Base-by-base conservation (phyloP, 2,888 invertebrate genomes). In the Hirtodrosophila cameraria region DNA sequence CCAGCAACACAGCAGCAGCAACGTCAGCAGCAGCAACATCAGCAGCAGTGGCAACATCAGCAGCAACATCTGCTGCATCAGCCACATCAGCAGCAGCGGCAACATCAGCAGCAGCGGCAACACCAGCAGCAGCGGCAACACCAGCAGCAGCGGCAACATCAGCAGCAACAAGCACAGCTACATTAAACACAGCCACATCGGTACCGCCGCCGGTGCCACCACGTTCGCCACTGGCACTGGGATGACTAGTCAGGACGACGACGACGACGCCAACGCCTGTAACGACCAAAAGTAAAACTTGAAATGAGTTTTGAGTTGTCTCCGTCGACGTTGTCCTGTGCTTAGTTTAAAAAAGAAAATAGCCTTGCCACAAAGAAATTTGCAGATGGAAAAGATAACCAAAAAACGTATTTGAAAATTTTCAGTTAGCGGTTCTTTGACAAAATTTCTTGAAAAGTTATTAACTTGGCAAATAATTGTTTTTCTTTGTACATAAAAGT, bases 171-270 rank as follows among this genome's bases (percentile, higher is more conserved):
- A 48, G 57, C 55, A 35, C 48, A 46, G 36, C 36, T 12, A 48
- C 35, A 12, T 65, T 54, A 54, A 48, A 57, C 38, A 65, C 61
- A 64, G 64, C 63, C 49, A 82, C 69, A 50, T 57, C 70, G 39
- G 67, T 84, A 58, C 74, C 79, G 53, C 83, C 85, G 27, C 78
- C 78, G 31, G 79, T 78, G 46, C 79, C 82, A 41, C 82, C 85
- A n/a, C 66, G 82, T 38, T 75, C 87, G 1, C 70, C 82, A 0
- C 42, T 87, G 52, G 71, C 84, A 31, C 75, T 87, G 48, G 84
- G 87, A 73, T 86, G 84, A 86, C 66, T 65, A 35, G 46, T 55
- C 52, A 43, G 30, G 54, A 48, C 52, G 43, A 64, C 61, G 57
- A 48, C 54, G 55, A 45, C 59, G 46, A 38, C 57, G 31, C 52